Evolutionary conservation across 1,140 invertebrate genomes (phyloP).

Genomic region (Anagrus nilaparvatae): DNA sequence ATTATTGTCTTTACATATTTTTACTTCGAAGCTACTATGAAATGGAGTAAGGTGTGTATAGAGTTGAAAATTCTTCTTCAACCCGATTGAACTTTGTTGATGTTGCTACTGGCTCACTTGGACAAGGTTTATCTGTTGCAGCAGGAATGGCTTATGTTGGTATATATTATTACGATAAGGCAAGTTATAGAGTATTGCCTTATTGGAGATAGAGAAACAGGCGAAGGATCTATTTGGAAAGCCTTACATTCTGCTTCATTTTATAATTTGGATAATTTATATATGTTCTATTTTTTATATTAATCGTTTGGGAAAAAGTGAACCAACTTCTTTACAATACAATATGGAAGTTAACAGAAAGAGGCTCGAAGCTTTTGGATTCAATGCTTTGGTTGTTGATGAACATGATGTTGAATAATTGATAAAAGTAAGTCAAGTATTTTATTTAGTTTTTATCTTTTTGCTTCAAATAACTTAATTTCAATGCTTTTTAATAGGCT

Average conservation of each 20-base stretch:
- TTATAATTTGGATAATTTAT: constrained; percentile 94
- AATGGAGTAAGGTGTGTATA: too few species aligned
- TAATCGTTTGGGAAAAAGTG: constrained; percentile 94
- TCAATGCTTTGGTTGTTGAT: constrained; percentile 87
- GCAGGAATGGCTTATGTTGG: constrained; percentile 98
- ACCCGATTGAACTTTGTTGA: constrained; percentile 95
- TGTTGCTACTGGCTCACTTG: constrained; percentile 95
- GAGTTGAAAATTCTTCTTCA: constrained; percentile 98
- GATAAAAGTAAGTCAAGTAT: constrained; percentile 49
- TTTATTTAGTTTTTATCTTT: too few species aligned
- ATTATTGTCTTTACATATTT: too few species aligned
- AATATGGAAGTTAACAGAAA: constrained; percentile 83
- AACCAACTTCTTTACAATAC: constrained; percentile 86
- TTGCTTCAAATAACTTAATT: background rate
- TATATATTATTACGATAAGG: constrained; percentile 95
- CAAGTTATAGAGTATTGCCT: constrained; percentile 87
- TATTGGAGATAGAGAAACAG: constrained; percentile 95
- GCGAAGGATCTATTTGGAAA: constrained; percentile 98
- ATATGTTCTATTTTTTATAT: constrained; percentile 94
- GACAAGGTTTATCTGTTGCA: constrained; percentile 91
- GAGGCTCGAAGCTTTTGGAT: constrained; percentile 85
- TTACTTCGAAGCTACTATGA: too few species aligned
- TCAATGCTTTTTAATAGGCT: constrained; percentile 39
- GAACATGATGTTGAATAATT: constrained; percentile 91
- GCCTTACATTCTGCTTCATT: constrained; percentile 87